Conservation (phyloP, 2,797 vertebrate genomes). For the Staurois parvus region DNA sequence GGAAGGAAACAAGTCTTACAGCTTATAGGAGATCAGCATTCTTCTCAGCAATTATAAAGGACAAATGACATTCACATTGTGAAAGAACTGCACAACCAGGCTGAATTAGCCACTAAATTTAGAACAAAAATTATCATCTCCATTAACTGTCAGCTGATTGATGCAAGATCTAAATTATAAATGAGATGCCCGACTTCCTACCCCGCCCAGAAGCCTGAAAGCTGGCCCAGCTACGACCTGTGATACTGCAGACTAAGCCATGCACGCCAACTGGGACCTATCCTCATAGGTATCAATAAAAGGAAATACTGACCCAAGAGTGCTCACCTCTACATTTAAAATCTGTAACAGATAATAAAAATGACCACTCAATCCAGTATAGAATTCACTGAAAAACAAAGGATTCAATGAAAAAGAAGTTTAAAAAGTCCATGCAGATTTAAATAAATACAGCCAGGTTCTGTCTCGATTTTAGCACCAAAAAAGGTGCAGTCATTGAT, state of each 20-base stretch:
- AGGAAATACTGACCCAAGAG: too few relatives aligned
- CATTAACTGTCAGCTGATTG: conserved; percentile 12
- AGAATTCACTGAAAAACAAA: too few relatives aligned
- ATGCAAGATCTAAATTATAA: conserved; percentile 27
- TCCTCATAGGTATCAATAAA: too few relatives aligned
- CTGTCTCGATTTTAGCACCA: too few relatives aligned
- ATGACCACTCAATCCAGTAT: too few relatives aligned
- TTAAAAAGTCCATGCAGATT: too few relatives aligned
- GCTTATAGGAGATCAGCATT: background rate
- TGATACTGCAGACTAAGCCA: background rate
- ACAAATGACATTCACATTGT: conserved; percentile 48
- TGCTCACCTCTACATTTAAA: too few relatives aligned
- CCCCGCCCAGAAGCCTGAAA: conserved; percentile 17
- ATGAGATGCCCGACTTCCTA: conserved; percentile 1
- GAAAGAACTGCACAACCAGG: conserved; percentile 57
- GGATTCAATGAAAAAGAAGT: too few relatives aligned
- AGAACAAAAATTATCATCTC: conserved; percentile 27
- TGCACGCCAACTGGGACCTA: too few relatives aligned
- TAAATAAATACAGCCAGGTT: too few relatives aligned
- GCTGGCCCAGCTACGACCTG: background rate
- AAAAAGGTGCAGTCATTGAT: too few relatives aligned
- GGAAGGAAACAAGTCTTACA: conserved; percentile 28
- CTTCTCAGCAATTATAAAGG: background rate
- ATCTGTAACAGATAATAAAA: too few relatives aligned
- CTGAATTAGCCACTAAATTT: conserved; percentile 13